Conservation (phyloP, 1,140 invertebrate genomes). For the Hirudo medicinalis region DNA sequence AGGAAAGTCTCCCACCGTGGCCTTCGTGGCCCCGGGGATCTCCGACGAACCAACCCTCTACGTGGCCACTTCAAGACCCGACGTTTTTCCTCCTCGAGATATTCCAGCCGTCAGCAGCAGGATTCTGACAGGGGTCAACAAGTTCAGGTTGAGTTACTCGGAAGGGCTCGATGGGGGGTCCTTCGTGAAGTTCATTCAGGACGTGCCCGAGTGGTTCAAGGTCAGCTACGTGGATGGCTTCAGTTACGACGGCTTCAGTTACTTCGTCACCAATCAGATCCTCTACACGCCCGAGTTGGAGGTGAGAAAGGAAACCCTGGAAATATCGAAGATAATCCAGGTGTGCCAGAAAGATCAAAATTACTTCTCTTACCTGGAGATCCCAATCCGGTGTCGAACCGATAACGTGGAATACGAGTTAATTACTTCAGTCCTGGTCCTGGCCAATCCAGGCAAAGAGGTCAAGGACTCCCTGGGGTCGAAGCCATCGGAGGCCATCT, state of each 20-base stretch:
- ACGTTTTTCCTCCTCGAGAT: neutral
- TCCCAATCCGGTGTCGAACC: constrained; percentile 80
- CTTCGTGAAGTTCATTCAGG: constrained; percentile 27
- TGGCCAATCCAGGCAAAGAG: constrained; percentile 30
- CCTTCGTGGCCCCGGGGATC: constrained; percentile 86
- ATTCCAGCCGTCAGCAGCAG: constrained; percentile 25
- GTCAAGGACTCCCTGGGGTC: too few relatives aligned
- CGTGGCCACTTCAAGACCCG: constrained; percentile 66
- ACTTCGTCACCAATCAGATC: constrained; percentile 90
- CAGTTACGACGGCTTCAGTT: constrained; percentile 83
- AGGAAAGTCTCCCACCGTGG: constrained; percentile 79
- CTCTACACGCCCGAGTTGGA: constrained; percentile 53
- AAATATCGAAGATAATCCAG: constrained; percentile 82
- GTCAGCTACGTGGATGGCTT: constrained; percentile 94
- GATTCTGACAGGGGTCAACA: constrained; percentile 17
- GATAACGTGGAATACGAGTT: constrained; percentile 69
- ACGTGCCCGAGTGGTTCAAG: constrained; percentile 27
- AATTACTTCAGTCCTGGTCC: constrained; percentile 79
- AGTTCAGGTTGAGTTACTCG: constrained; percentile 10
- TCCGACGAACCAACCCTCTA: constrained; percentile 72
- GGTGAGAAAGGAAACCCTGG: constrained; percentile 68
- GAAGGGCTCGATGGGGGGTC: constrained; percentile 11
- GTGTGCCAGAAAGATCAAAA: constrained; percentile 90
- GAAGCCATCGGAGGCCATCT: too few relatives aligned
- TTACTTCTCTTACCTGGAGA: constrained; percentile 95